Evolutionary conservation across 2,888 invertebrate genomes (phyloP).

Genomic region (Plebejus anna): DNA sequence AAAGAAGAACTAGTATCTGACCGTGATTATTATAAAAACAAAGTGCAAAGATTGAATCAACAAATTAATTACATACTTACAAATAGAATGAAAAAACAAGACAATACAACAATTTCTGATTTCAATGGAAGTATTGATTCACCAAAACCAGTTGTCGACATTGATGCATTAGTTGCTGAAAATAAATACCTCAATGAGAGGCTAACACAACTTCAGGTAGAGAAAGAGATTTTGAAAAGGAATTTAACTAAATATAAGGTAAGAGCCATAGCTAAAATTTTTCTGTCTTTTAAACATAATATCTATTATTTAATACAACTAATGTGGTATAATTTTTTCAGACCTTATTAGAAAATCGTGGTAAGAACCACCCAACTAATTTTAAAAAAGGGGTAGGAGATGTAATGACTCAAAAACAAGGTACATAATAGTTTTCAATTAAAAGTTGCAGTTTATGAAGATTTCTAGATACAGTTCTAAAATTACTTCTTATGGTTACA

Average conservation of each 20-base stretch:
- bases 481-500: slow-evolving; percentile 52
- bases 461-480: no score
- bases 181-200: slow-evolving; percentile 92
- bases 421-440: slow-evolving; percentile 56
- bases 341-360: slow-evolving; percentile 86
- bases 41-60: slow-evolving; percentile 89
- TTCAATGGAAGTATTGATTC: slow-evolving; percentile 29
- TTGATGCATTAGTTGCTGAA: slow-evolving; percentile 89
- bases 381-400: slow-evolving; percentile 84
- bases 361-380: slow-evolving; percentile 85
- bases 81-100: slow-evolving; percentile 66
- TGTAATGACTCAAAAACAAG: slow-evolving; percentile 89
- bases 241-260: slow-evolving; percentile 88
- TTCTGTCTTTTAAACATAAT: background rate
- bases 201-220: slow-evolving; percentile 87
- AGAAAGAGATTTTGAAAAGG: slow-evolving; percentile 86
- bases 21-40: slow-evolving; percentile 90
- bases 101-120: slow-evolving; percentile 44
- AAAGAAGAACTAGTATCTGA: slow-evolving; percentile 91
- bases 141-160: slow-evolving; percentile 82
- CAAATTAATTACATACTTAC: slow-evolving; percentile 83
- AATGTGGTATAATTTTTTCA: slow-evolving; percentile 50
- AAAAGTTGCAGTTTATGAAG: background rate
- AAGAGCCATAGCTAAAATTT: slow-evolving; percentile 34
- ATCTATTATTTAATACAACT: background rate